A percentile compares a stretch with the other conserved stretches of the same genome.
Evolutionary conservation across 2,797 vertebrate species (phyloP).

Genomic region (Nasua narica): DNA sequence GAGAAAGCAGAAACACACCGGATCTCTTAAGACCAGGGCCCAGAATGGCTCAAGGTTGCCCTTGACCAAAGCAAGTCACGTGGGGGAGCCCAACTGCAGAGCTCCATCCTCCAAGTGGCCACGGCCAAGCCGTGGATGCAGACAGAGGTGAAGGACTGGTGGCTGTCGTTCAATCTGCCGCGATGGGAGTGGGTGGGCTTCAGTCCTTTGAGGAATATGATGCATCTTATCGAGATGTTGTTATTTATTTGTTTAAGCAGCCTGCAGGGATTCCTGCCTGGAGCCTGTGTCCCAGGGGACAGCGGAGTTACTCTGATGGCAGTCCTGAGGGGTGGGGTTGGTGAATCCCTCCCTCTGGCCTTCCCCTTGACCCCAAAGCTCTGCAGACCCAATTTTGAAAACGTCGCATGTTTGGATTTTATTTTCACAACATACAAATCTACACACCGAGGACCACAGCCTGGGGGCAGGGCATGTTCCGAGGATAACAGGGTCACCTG

Average conservation of each 20-base stretch:
- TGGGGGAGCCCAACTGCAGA: not conserved
- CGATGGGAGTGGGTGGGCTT: not conserved
- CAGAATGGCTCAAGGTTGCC: not conserved
- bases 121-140: not conserved
- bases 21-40: not conserved
- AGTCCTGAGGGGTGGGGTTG: not conserved
- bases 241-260: not conserved
- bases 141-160: no score
- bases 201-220: not conserved
- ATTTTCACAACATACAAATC: not conserved
- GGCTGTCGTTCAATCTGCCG: rapidly evolving
- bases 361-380: not conserved
- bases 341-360: not conserved
- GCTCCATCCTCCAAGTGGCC: not conserved
- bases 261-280: not conserved
- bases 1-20: not conserved
- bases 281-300: not conserved
- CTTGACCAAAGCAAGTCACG: not conserved
- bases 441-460: not conserved
- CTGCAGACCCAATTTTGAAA: not conserved
- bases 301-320: not conserved
- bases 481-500: no score
- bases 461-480: not conserved
- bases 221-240: not conserved
- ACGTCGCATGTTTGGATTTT: not conserved